Conservation (phyloP, 1,140 invertebrate genomes). For the Nasonia vitripennis region DNA sequence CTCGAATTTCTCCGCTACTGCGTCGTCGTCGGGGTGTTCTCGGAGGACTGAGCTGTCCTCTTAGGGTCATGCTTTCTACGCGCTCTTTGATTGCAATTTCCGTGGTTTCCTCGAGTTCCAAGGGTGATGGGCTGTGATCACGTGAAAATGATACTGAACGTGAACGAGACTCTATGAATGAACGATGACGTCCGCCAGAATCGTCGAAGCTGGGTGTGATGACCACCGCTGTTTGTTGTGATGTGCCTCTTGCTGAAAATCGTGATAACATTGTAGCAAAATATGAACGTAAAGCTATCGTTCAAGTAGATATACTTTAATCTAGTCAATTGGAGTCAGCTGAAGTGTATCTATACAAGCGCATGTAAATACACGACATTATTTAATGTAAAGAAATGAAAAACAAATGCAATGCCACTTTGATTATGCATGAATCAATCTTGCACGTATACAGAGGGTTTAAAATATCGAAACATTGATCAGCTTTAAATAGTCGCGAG, state of each 20-base stretch:
- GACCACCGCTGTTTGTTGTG: conserved; percentile 1
- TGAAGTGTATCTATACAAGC: no score
- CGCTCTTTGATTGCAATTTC: conserved; percentile 44
- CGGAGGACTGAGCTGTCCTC: not conserved
- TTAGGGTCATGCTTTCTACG: not conserved
- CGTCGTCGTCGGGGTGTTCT: conserved; percentile 7
- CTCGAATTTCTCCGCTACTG: conserved; percentile 21
- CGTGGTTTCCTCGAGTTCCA: conserved; percentile 51
- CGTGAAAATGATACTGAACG: not conserved
- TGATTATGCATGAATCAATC: no score
- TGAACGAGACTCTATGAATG: conserved; percentile 14
- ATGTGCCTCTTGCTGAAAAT: conserved; percentile 31
- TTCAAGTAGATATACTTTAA: no score
- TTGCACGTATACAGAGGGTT: no score
- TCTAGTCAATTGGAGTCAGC: no score
- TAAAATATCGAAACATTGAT: not conserved
- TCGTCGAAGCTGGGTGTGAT: conserved; percentile 49
- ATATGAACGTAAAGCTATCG: not conserved
- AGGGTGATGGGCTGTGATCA: conserved; percentile 57
- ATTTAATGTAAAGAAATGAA: not conserved
- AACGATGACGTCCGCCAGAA: conserved; percentile 39
- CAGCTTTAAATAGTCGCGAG: not conserved
- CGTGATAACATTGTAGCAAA: not conserved
- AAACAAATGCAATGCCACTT: no score
- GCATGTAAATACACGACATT: not conserved